Percentiles rank a stretch among this genome's conserved stretches.
Conservation (phyloP, 2,113 vertebrate genomes). For the Brachypodius melanocephalos region DNA sequence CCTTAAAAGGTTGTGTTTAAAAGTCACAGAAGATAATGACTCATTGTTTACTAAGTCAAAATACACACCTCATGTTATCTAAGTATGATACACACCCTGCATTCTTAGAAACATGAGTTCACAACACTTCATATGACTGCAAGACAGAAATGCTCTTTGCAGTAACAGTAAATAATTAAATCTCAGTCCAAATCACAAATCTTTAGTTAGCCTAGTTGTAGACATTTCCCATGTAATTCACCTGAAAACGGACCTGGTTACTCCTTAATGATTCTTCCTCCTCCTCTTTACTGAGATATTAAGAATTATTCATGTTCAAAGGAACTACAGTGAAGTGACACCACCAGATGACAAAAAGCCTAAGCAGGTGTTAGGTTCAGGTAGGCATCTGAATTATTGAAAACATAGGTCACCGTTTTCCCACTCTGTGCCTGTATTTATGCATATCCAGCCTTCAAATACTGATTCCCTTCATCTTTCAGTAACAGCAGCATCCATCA, state of each 20-base stretch:
- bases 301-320: not conserved
- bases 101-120: not conserved
- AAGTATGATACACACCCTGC: not conserved
- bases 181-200: not conserved
- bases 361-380: not conserved
- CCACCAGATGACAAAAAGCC: not conserved
- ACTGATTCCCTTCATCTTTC: not conserved
- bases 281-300: not conserved
- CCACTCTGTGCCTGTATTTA: not conserved
- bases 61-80: not conserved
- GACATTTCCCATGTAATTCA: not conserved
- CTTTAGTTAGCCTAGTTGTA: not conserved
- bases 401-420: not conserved
- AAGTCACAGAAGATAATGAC: not conserved
- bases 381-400: not conserved
- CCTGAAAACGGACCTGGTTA: not conserved
- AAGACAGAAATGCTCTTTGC: not conserved
- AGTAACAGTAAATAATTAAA: not conserved
- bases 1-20: not conserved
- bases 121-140: not conserved
- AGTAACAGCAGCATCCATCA: not conserved
- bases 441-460: not conserved
- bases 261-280: not conserved
- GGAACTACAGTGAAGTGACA: not conserved
- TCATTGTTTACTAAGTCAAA: not conserved